Evolutionary conservation across 2,797 vertebrate genomes (phyloP), one percentile per base, ranked within the genome.

Genomic region (Miichthys miiuy): DNA sequence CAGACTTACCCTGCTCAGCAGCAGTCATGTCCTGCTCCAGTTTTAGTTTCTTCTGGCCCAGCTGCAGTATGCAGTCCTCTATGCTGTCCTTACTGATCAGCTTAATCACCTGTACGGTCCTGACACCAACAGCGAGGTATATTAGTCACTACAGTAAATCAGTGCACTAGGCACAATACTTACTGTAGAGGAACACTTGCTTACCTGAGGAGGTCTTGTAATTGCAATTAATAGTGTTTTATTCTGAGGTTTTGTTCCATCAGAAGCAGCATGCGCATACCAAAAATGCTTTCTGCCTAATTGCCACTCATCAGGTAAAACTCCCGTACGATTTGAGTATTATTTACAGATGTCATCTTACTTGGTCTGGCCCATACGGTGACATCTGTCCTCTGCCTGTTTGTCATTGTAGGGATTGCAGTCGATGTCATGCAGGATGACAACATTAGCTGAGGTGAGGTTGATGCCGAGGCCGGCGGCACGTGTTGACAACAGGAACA

Each of bases 401-500:
- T 99, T 99, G 90, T 99, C 98, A 11, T 99, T 99, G 87, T 99
- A 99, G 0, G 98, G 98, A 85, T 99, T 99, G 88, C 95, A 98
- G 86, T 99, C 98, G 21, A 99, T 99, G 89, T 99, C 98, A 9
- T 99, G 98, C 21, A 99, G 94, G 88, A 99, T 97, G 63, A 99
- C 98, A 2, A 97, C 94, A 12, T 99, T 99, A 60, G 98, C 98
- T 0, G 98, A 97, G 27, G 98, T 97, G 62, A 99, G 95, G 89
- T 99, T 99, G 89, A 99, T 99, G 75, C 98, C 98, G 77, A 98
- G 94, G 56, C 98, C 97, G 9, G 98, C 98, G 20, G 98, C 98
- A 83, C 97, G 97, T 6, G 98, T 99, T 41, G 98, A 99, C 77
- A 99, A 89, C 78, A 99, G 94, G 93, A 99, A 99, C 46, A 99